phyloP scores from a whole-genome alignment of 1,140 invertebrate genomes.

The Pseudachorutes palmiensis region DNA sequence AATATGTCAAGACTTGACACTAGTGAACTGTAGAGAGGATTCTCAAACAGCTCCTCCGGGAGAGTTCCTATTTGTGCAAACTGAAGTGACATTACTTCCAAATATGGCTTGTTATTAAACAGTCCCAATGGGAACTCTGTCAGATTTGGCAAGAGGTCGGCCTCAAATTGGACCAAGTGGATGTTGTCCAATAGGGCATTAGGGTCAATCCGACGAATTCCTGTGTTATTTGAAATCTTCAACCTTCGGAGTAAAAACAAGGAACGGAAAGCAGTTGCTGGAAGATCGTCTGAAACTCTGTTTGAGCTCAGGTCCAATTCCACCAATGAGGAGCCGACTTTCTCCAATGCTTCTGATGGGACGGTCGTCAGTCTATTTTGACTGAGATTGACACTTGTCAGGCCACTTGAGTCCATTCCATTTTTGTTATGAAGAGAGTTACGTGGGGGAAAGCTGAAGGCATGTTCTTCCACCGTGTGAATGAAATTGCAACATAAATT shows the following conservation, averaged over 20 bases:
- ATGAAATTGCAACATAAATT: constrained; percentile 36
- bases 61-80: constrained; percentile 25
- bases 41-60: constrained; percentile 23
- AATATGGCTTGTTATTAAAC: constrained; percentile 64
- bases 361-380: constrained; percentile 70
- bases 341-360: constrained; percentile 62
- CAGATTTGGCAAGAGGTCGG: constrained; percentile 66
- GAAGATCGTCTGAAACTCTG: constrained; percentile 54
- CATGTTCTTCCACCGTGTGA: constrained; percentile 32
- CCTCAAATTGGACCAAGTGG: constrained; percentile 63
- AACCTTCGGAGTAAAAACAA: constrained; percentile 65
- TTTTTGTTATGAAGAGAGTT: not conserved
- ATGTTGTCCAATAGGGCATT: constrained; percentile 74
- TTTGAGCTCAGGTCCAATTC: constrained; percentile 66
- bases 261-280: constrained; percentile 66
- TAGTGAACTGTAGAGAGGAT: constrained; percentile 18
- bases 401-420: not conserved
- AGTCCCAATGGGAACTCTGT: constrained; percentile 58
- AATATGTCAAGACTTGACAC: constrained; percentile 49
- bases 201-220: constrained; percentile 58
- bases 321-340: constrained; percentile 58
- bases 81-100: constrained; percentile 58
- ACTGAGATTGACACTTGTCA: constrained; percentile 56
- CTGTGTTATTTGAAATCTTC: constrained; percentile 49
- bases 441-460: constrained; percentile 11